phyloP scores from a whole-genome alignment of 2,888 invertebrate genomes.

The Didymodactylos carnosus region DNA sequence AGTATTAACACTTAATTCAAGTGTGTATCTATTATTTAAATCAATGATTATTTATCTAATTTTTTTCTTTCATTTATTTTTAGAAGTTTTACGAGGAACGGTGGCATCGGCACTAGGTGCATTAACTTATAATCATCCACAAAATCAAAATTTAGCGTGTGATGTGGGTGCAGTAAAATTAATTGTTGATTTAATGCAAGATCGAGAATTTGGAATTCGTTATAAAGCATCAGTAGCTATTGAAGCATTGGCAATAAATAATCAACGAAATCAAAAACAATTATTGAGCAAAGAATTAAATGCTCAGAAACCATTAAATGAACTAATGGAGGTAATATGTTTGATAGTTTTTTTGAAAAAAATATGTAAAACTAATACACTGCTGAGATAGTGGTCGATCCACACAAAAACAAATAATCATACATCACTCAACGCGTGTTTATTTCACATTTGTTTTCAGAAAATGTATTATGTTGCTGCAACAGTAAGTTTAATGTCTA shows the following conservation, averaged over 20 bases:
- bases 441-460: neutral
- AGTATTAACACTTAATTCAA: constrained; percentile 29
- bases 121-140: constrained; percentile 18
- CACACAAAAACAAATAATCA: no score
- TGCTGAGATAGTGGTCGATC: no score
- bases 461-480: constrained; percentile 14
- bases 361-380: neutral
- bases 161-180: constrained; percentile 20
- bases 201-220: constrained; percentile 26
- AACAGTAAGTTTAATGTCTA: constrained; percentile 13
- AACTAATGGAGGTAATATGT: constrained; percentile 28
- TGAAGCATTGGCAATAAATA: constrained; percentile 28
- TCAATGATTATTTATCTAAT: no score
- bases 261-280: constrained; percentile 24
- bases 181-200: constrained; percentile 27
- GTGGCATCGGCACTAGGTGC: constrained; percentile 31
- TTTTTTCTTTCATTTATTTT: neutral
- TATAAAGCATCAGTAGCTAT: constrained; percentile 33
- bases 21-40: no score
- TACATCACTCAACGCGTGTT: no score
- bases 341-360: neutral
- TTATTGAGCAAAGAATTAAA: constrained; percentile 25
- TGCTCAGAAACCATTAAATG: constrained; percentile 28
- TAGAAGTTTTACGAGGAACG: constrained; percentile 29
- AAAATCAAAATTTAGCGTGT: constrained; percentile 8